phyloP scores from a whole-genome alignment of 1,140 invertebrate genomes.

The Halesus radiatus region DNA sequence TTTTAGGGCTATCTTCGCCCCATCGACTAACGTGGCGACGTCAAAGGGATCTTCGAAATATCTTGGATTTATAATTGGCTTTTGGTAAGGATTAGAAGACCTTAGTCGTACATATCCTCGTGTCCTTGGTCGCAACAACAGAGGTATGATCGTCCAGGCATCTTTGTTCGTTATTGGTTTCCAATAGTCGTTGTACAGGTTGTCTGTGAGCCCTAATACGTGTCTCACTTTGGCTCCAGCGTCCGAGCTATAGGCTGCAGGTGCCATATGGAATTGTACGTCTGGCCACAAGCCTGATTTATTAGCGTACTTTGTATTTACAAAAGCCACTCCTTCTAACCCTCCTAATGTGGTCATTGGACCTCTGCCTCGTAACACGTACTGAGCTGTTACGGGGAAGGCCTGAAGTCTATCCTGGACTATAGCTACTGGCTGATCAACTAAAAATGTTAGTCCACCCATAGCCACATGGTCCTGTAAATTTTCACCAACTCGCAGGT shows the following conservation, averaged over 20 bases:
- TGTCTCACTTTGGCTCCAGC: constrained; percentile 81
- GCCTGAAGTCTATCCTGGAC: constrained; percentile 84
- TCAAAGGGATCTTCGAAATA: constrained; percentile 88
- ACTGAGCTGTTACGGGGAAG: constrained; percentile 80
- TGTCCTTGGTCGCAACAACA: constrained; percentile 86
- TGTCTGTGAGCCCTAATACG: constrained; percentile 82
- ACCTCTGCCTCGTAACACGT: background rate
- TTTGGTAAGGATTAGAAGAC: constrained; percentile 82
- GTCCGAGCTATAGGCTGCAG: constrained; percentile 86
- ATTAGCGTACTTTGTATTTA: constrained; percentile 88
- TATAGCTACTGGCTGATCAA: constrained; percentile 85
- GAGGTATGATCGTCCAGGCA: constrained; percentile 86
- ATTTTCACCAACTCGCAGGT: constrained; percentile 80
- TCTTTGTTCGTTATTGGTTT: constrained; percentile 86
- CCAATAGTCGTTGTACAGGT: constrained; percentile 78
- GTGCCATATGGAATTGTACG: constrained; percentile 88
- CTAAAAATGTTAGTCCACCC: constrained; percentile 75
- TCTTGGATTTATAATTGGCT: constrained; percentile 91
- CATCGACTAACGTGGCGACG: constrained; percentile 81
- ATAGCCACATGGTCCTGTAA: constrained; percentile 74
- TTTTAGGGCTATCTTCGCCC: constrained; percentile 85
- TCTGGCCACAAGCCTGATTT: constrained; percentile 82
- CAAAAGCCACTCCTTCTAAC: constrained; percentile 83
- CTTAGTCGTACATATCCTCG: constrained; percentile 83
- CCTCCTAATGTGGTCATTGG: background rate